These are phyloP conservation scores for Nesometra sesokonis DNA, from an alignment of 35 echinoderm and acorn worm genomes.

Conservation along the genomic window DNA sequence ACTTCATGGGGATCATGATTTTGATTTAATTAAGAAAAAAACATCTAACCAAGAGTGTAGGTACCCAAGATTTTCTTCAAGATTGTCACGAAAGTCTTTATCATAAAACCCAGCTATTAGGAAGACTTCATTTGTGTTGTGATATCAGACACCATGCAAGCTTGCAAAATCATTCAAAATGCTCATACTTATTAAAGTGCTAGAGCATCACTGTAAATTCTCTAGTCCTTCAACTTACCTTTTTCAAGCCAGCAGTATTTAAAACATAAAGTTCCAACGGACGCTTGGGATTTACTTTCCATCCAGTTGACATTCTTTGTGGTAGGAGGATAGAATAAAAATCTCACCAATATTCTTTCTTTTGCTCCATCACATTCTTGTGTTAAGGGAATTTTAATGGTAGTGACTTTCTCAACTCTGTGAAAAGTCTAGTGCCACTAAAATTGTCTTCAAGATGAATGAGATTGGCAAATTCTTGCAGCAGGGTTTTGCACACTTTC, in stretches of 20 bases:
- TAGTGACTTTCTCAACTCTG: not conserved
- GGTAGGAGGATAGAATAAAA: slow-evolving; percentile 23
- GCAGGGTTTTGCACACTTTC: too few species aligned
- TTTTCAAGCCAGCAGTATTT: slow-evolving; percentile 17
- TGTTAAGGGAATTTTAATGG: not conserved
- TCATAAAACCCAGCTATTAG: slow-evolving; percentile 31
- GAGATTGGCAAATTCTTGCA: not conserved
- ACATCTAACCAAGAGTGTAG: slow-evolving; percentile 2
- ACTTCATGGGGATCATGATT: too few species aligned
- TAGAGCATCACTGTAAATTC: slow-evolving; percentile 29
- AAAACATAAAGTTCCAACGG: slow-evolving; percentile 18
- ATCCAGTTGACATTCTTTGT: slow-evolving; percentile 22
- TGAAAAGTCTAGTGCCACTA: slow-evolving; percentile 5
- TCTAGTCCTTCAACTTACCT: not conserved
- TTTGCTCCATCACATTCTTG: not conserved
- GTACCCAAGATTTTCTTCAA: slow-evolving; percentile 27
- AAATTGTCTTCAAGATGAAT: slow-evolving; percentile 21
- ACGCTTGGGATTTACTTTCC: slow-evolving; percentile 12
- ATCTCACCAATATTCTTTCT: slow-evolving; percentile 28
- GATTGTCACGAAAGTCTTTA: slow-evolving; percentile 25
- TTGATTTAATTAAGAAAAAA: too few species aligned
- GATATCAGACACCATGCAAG: slow-evolving; percentile 24
- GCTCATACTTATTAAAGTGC: slow-evolving; percentile 15
- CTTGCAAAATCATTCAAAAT: slow-evolving; percentile 5
- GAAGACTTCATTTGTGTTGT: slow-evolving; percentile 23